Base-by-base conservation (phyloP, 1,140 invertebrate species). In the Pachypsylla venusta region DNA sequence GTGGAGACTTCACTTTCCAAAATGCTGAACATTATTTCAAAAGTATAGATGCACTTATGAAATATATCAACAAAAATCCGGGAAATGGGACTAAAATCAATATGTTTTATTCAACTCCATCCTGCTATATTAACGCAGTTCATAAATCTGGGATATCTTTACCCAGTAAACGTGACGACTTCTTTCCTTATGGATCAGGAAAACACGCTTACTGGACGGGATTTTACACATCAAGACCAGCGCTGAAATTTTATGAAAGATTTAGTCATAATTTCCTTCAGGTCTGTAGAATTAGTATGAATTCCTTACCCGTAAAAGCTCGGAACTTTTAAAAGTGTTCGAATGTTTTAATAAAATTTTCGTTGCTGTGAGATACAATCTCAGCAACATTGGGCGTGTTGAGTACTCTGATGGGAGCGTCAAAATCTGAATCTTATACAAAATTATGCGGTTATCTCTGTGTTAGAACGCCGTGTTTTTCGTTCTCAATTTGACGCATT, bases 131-230 rank as follows among this genome's bases (percentile, higher is more conserved):
- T 20, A 78, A 83, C 65, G 77, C 83, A 1, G 64, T 82, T 13
- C 42, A 48, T 48, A 67, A 74, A 53, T 68, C 72, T 54, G 69
- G 74, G 54, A 67, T 70, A n/a, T 73, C 67, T 2, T 80, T 75
- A 68, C 69, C 75, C 2, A 69, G 69, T 0, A 84, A 84, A 67
- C 55, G 60, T 2, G 82, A 87, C 64, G 88, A 90, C 65, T 78
- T 78, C 55, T 80, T 90, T 39, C 87, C 88, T 0, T 91, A 90
- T 67, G 83, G 83, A 1, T 78, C 77, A 63, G 76, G 80, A 57
- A 68, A 73, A 1, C 78, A 86, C 63, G 75, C 79, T 0, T 89
- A 82, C 66, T 92, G 87, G 89, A 86, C 85, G 1, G 89, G 89
- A 1, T 92, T 85, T 68, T 92, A 84, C 67, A 86, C 83, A 1